phyloP scores from a whole-genome alignment of 2,797 vertebrate species.

The Cirrhinus molitorella region DNA sequence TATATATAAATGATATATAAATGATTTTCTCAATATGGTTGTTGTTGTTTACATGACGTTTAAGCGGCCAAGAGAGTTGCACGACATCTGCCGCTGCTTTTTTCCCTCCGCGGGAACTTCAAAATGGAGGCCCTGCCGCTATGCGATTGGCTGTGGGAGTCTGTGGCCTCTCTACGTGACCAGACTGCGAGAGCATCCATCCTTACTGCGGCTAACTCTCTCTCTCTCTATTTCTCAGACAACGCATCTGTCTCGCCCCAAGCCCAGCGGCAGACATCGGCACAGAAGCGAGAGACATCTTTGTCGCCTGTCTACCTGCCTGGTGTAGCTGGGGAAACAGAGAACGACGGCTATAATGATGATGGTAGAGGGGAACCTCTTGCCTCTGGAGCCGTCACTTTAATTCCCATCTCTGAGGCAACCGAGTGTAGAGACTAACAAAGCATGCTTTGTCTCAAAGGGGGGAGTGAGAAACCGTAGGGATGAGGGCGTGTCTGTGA shows the following conservation, averaged over 20 bases:
- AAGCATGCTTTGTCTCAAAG: conserved; percentile 77
- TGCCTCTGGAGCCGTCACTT: conserved; percentile 78
- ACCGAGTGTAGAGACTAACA: conserved; percentile 77
- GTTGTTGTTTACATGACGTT: conserved; percentile 10
- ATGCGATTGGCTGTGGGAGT: conserved; percentile 47
- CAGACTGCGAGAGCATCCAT: conserved; percentile 43
- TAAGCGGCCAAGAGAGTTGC: not conserved
- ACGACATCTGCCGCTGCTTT: conserved; percentile 26
- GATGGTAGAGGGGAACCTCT: conserved; percentile 57
- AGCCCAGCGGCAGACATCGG: conserved; percentile 33
- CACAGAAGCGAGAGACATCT: conserved; percentile 62
- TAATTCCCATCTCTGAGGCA: conserved; percentile 79
- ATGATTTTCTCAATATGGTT: not conserved
- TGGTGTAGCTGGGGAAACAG: conserved; percentile 33
- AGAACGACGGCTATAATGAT: conserved; percentile 38
- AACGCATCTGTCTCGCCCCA: conserved; percentile 28
- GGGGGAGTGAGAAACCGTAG: conserved; percentile 54
- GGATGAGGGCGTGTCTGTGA: conserved; percentile 54
- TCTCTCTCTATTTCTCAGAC: conserved; percentile 15
- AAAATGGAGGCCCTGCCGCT: conserved; percentile 59
- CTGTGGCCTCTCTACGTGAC: conserved; percentile 50
- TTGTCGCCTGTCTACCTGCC: conserved; percentile 76
- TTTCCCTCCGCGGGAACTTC: conserved; percentile 48
- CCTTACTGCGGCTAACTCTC: conserved; percentile 44
- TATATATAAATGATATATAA: too few species aligned